A percentile compares a stretch with the other conserved stretches of the same genome.
Evolutionary conservation across 2,113 vertebrate genomes (phyloP).

Genomic region (Gavia stellata): DNA sequence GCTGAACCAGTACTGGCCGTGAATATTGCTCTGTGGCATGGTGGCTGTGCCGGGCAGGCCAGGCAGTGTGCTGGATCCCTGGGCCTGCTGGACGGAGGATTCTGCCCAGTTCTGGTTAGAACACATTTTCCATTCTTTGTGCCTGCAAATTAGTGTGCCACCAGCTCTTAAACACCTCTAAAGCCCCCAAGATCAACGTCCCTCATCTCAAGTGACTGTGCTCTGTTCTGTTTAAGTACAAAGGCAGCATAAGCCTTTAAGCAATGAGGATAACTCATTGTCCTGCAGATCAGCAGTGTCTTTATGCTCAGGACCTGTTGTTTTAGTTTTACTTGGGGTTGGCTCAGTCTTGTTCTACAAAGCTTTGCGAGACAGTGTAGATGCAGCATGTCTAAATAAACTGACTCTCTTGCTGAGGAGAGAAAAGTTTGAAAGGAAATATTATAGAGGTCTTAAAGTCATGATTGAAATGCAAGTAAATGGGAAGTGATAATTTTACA

Average conservation of each 20-base stretch:
- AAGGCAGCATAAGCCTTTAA: neutral
- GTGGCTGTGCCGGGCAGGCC: neutral
- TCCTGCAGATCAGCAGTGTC: neutral
- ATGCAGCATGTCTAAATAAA: neutral
- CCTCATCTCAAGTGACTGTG: neutral
- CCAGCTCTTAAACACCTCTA: neutral
- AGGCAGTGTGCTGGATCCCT: rapidly evolving
- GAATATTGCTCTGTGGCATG: rapidly evolving
- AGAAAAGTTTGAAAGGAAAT: neutral
- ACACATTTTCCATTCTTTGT: neutral
- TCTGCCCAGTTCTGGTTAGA: neutral
- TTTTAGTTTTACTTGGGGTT: neutral
- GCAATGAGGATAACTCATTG: rapidly evolving
- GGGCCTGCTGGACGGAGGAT: rapidly evolving
- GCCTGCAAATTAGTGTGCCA: rapidly evolving
- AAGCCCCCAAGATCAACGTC: neutral
- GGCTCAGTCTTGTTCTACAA: neutral
- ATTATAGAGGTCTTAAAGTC: neutral
- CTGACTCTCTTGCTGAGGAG: neutral
- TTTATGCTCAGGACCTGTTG: neutral
- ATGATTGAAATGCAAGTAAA: rapidly evolving
- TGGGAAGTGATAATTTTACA: neutral
- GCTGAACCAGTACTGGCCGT: rapidly evolving
- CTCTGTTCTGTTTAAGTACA: neutral
- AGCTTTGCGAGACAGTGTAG: neutral